phyloP scores from a whole-genome alignment of 2,888 invertebrate genomes.

The Deroplatys truncata region DNA sequence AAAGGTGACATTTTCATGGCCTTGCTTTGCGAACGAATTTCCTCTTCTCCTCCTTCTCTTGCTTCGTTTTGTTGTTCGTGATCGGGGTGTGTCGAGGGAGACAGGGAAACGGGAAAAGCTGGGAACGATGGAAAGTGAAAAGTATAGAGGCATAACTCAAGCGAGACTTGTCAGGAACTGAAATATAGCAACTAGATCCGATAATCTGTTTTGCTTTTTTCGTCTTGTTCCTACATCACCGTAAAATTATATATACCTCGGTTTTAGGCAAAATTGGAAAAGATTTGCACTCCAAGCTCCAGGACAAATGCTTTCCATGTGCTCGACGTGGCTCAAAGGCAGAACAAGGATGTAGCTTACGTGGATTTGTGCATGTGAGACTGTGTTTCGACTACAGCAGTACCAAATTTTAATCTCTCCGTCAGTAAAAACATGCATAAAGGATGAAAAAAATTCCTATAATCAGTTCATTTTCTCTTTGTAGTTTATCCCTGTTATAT shows the following conservation, averaged over 20 bases:
- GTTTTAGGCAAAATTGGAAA: background rate
- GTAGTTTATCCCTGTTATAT: too few species aligned
- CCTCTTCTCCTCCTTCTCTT: background rate
- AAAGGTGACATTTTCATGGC: background rate
- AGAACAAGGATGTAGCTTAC: background rate
- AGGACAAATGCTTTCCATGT: background rate
- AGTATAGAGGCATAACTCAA: background rate
- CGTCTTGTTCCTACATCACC: background rate
- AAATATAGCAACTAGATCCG: background rate
- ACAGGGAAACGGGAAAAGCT: background rate
- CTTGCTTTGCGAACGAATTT: background rate
- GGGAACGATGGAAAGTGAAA: background rate
- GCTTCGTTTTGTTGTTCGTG: background rate
- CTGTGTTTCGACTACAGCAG: background rate
- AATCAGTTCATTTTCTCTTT: too few species aligned
- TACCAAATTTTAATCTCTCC: too few species aligned
- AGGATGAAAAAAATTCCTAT: too few species aligned
- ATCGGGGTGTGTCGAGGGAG: background rate
- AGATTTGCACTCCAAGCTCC: background rate
- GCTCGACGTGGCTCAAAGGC: background rate
- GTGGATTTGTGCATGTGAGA: background rate
- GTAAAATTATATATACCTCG: background rate
- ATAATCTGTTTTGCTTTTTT: background rate
- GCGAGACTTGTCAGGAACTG: background rate
- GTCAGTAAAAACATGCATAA: too few species aligned